Evolutionary conservation across 2,113 vertebrate species (phyloP), one percentile per base, ranked within the genome.

Genomic region (Trematomus loennbergii): DNA sequence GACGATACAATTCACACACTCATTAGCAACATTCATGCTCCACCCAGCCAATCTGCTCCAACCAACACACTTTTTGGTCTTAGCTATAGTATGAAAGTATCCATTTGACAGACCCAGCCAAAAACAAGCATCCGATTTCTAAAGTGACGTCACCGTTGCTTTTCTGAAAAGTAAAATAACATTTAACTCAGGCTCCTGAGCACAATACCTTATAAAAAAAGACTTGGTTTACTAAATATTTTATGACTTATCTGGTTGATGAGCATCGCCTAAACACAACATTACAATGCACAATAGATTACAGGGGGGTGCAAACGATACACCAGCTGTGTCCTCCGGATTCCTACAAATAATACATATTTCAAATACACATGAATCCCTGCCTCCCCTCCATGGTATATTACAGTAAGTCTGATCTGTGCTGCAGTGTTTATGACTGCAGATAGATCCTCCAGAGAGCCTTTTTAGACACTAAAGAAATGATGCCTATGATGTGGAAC

Each of bases 381-480:
- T 11, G 1, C 72, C 58, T 48, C 59, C 12, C 0, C 46, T 62
- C 63, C 2, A 40, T 12, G 70, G 20, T 46, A 5, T n/a, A 50
- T 62, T 62, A 62, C 29, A 17, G 22, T 12, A 52, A 48, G 16
- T 64, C 22, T 17, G 25, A 29, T 57, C 25, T 65, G 43, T 73
- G 70, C 70, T 13, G 46, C 53, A 13, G 48, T 49, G 55, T 75
- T 74, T 64, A 66, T 63, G 66, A 18, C 4, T 22, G 72, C 54
- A 33, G 66, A 25, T 17, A 43, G 33, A 68, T 59, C 18, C 80
- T 55, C 68, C 0, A 1, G 15, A 77, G 64, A 82, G 25, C 2
- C 1, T 1, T 43, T 50, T 13, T n/a, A 12, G n/a, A 72, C 29
- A 60, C 0, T 17, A 45, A 46, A 68, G 45, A 69, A 79, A 46